phyloP scores from a whole-genome alignment of 2,113 vertebrate genomes.

The Theristicus caerulescens region DNA sequence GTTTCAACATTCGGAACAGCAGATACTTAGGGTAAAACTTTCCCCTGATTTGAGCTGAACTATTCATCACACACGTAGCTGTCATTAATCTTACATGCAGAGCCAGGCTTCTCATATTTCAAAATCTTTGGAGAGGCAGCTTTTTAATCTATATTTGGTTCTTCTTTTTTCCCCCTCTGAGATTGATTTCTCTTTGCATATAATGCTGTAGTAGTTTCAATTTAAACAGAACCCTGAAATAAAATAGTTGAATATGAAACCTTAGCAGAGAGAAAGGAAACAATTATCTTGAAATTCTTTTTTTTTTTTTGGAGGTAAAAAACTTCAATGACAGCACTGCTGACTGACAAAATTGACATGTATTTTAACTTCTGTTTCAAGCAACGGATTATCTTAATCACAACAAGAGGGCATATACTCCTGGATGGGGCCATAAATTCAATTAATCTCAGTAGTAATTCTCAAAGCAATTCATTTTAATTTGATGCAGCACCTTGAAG shows the following conservation, averaged over 20 bases:
- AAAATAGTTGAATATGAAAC: slow-evolving; percentile 72
- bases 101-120: slow-evolving; percentile 75
- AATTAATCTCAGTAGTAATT: slow-evolving; percentile 25
- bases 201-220: slow-evolving; percentile 79
- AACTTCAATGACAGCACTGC: neutral
- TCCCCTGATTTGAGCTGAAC: slow-evolving; percentile 49
- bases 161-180: slow-evolving; percentile 53
- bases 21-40: slow-evolving; percentile 27
- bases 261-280: slow-evolving; percentile 57
- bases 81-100: slow-evolving; percentile 81
- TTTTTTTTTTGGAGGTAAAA: slow-evolving; percentile 35
- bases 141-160: slow-evolving; percentile 82
- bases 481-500: neutral
- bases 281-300: slow-evolving; percentile 52
- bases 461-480: neutral
- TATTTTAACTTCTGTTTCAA: slow-evolving; percentile 53
- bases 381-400: slow-evolving; percentile 25
- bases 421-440: neutral
- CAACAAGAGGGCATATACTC: neutral
- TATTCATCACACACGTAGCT: slow-evolving; percentile 59
- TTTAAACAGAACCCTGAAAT: slow-evolving; percentile 76
- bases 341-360: neutral
- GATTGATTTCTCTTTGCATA: slow-evolving; percentile 82
- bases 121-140: slow-evolving; percentile 69
- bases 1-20: neutral